Evolutionary conservation across 2,113 vertebrate genomes (phyloP).

Genomic region (Rhodinocichla rosea): DNA sequence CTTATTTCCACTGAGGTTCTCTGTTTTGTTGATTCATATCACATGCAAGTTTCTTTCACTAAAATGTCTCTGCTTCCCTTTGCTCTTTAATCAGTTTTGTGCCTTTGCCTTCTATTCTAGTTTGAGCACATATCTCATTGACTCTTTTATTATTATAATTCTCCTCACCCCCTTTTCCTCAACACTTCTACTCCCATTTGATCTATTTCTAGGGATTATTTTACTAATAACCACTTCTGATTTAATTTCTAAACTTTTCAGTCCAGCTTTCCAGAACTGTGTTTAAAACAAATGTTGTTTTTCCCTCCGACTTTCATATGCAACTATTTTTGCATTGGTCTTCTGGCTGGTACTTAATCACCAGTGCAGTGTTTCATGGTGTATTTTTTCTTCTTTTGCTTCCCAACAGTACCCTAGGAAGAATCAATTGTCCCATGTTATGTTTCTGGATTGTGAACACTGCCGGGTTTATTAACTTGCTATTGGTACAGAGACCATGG

Average conservation of each 20-base stretch:
- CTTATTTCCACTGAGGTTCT: background rate
- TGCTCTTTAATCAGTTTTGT: background rate
- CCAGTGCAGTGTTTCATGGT: background rate
- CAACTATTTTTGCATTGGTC: background rate
- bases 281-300: background rate
- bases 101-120: background rate
- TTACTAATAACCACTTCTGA: background rate
- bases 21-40: background rate
- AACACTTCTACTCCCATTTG: background rate
- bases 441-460: background rate
- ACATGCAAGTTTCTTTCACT: background rate
- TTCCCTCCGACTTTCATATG: background rate
- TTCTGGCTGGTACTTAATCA: background rate
- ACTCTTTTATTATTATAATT: background rate
- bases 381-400: background rate
- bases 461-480: background rate
- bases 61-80: background rate
- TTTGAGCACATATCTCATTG: background rate
- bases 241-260: background rate
- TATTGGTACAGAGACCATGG: background rate
- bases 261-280: background rate
- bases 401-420: background rate
- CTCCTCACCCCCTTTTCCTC: rapidly evolving
- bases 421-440: background rate
- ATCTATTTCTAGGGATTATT: background rate